Evolutionary conservation across 2,888 invertebrate species (phyloP), one percentile per base, ranked within the genome.

Genomic region (Ornithoptera alexandrae): DNA sequence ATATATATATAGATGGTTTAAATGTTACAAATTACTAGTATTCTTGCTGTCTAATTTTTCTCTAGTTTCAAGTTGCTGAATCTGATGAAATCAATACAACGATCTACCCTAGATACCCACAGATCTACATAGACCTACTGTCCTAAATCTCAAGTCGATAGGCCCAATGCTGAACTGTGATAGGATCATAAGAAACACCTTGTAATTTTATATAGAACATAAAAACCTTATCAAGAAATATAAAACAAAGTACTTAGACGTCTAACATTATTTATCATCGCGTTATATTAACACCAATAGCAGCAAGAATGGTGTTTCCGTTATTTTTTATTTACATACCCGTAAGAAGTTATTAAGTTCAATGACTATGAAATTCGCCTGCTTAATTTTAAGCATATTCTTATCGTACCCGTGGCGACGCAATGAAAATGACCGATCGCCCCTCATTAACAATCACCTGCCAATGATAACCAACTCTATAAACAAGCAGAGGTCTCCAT

Each of bases 281-380:
- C 30, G 61, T 53, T 18, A 60, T 53, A 64, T 65, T 61, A 22
- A 22, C 56, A 53, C 60, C 57, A 46, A 65, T 57, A 69, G 65
- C 61, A 53, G 58, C 50, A 30, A 22, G 50, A 56, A 20, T 58
- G 57, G 58, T 36, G 36, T 53, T 59, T 46, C 69, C 69, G 66
- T 66, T 70, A 69, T 50, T 24, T 69, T 65, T 69, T 58, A 69
- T 69, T 70, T 70, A 66, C 69, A 66, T 59, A 63, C 66, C 53
- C 46, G 62, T 39, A 63, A 24, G 63, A 67, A 63, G 65, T 58
- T 66, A 67, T 70, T 67, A 70, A 67, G 58, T 24, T 24, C 59
- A 67, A 70, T 66, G 66, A 70, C 66, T 63, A 24, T 66, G 66
- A 67, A 59, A 67, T 60, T 70, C 66, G 59, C 59, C 24, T 22